These are phyloP conservation scores for Ariolimax columbianus DNA, from an alignment of 2,888 invertebrate genomes.

Conservation along the genomic window DNA sequence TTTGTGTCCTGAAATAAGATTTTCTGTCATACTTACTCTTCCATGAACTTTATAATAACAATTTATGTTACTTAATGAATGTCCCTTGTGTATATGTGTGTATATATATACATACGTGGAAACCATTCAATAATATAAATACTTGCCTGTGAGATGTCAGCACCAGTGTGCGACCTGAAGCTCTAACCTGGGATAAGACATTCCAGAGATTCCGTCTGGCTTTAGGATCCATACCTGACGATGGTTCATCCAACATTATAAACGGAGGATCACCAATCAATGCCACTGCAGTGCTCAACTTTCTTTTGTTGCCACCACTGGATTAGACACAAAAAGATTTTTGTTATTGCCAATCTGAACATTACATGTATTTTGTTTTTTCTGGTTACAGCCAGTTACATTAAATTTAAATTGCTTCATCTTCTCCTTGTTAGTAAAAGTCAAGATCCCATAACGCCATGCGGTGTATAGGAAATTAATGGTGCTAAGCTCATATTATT, in stretches of 20 bases:
- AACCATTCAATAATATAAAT: neutral
- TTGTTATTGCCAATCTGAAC: neutral
- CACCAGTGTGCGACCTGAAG: conserved; percentile 86
- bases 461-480: neutral
- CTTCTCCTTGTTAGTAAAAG: too few species aligned
- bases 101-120: neutral
- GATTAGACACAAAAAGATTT: neutral
- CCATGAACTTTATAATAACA: neutral
- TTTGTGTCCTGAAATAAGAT: too few species aligned
- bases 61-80: too few species aligned
- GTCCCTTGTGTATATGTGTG: too few species aligned
- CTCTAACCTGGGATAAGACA: conserved; percentile 79
- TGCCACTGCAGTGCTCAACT: conserved; percentile 74
- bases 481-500: neutral
- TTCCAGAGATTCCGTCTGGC: conserved; percentile 89
- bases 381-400: too few species aligned
- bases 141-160: conserved; percentile 84
- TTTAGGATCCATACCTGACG: conserved; percentile 87
- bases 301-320: conserved; percentile 75
- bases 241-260: conserved; percentile 74
- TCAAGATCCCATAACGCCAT: neutral
- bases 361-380: neutral
- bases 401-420: too few species aligned
- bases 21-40: too few species aligned
- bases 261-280: conserved; percentile 74